phyloP scores from a whole-genome alignment of 2,113 vertebrate genomes.

The Hemichromis elongatus region DNA sequence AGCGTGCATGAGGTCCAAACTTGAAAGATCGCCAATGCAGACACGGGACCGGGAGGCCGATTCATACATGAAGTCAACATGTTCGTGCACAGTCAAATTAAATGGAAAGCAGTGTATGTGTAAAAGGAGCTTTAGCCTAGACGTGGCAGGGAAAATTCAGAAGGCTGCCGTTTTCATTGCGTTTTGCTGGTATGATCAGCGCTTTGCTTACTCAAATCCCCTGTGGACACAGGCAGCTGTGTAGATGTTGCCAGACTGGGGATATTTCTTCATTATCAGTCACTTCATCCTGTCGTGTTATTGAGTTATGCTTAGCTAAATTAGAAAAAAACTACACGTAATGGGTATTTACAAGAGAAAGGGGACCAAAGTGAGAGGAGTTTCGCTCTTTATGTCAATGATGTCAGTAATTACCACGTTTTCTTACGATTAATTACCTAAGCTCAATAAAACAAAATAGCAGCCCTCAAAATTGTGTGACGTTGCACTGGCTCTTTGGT shows the following conservation, averaged over 20 bases:
- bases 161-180: constrained; percentile 60
- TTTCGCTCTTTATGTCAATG: background rate
- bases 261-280: constrained; percentile 14
- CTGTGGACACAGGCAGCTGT: constrained; percentile 25
- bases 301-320: constrained; percentile 24
- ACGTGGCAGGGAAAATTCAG: constrained; percentile 53
- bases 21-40: background rate
- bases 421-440: constrained; percentile 48
- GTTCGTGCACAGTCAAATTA: background rate
- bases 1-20: background rate
- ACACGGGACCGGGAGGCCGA: background rate
- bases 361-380: constrained; percentile 10
- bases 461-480: constrained; percentile 17
- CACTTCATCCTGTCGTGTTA: constrained; percentile 4
- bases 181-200: constrained; percentile 45
- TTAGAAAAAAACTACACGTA: constrained; percentile 1
- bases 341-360: constrained; percentile 30
- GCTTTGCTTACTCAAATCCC: background rate
- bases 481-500: background rate
- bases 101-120: background rate
- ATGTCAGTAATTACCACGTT: background rate
- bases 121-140: background rate
- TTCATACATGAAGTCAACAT: background rate
- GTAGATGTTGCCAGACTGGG: constrained; percentile 1
- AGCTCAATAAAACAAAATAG: constrained; percentile 65